A percentile compares a stretch with the other conserved stretches of the same genome.
These are phyloP conservation scores for Dichetophora obliterata DNA, from an alignment of 2,888 invertebrate genomes.

Conservation along the genomic window DNA sequence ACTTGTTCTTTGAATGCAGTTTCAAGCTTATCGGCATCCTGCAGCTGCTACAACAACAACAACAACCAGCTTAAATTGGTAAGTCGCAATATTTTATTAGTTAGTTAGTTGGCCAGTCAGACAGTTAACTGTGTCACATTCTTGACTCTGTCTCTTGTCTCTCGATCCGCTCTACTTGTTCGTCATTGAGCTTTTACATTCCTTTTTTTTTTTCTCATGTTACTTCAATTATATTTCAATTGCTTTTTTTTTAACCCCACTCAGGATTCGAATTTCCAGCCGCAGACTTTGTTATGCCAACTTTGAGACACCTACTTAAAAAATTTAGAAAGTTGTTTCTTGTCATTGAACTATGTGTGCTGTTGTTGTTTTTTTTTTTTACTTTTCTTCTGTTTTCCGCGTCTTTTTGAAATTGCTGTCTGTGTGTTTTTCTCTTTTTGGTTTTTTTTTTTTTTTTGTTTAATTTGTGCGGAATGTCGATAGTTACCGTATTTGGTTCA, in stretches of 20 bases:
- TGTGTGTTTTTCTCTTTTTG: conserved; percentile 6
- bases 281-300: neutral
- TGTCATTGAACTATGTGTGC: conserved; percentile 49
- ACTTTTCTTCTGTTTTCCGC: conserved; percentile 34
- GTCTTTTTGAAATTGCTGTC: conserved; percentile 37
- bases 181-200: neutral
- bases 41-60: neutral
- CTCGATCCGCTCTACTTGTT: conserved; percentile 6
- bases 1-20: neutral
- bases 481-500: conserved; percentile 49
- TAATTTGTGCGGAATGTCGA: conserved; percentile 45
- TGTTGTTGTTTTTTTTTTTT: conserved; percentile 8
- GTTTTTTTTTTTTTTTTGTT: conserved; percentile 51
- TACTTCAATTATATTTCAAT: neutral
- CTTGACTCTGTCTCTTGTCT: neutral
- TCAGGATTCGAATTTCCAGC: neutral
- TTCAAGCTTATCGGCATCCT: conserved; percentile 13
- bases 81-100: conserved; percentile 10
- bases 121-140: neutral
- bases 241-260: neutral
- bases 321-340: conserved; percentile 62
- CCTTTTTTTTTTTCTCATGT: neutral
- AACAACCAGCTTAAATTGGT: neutral
- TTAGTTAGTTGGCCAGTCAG: too few species aligned
- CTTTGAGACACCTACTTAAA: conserved; percentile 61